Base-by-base conservation (phyloP, 2,113 vertebrate genomes). In the Syngnathus typhle region DNA sequence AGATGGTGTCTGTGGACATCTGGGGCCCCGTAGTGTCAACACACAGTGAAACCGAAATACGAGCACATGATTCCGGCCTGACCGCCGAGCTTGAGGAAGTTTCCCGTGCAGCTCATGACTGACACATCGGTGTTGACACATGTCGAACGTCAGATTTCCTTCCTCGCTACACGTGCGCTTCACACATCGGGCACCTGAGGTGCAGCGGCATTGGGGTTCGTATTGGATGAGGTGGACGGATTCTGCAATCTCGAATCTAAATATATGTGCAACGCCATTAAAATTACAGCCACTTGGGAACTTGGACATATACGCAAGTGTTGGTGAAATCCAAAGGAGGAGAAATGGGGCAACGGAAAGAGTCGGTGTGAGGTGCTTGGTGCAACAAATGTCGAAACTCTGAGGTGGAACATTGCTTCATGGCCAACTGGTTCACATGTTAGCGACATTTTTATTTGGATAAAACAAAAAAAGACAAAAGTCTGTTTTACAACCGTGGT, bases 321-420 rank as follows among this genome's bases (percentile, higher is more conserved):
- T 12, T 9, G 11, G 3, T 23, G 9, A 54, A 23, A 54, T 27
- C 8, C 5, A 54, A 27, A 16, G 21, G 19, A 38, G 21, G 43
- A 27, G 12, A 69, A 60, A 69, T 37, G 32, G 32, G 21, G 54
- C n/a, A 63, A 67, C 15, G 10, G 39, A 0, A 27, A 47, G 23
- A 32, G 51, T 1, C 6, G 9, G 9, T 2, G 0, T 73, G 64
- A 62, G 41, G 82, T 88, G 83, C 78, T 85, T 88, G 80, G 87
- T 87, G 87, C 77, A 84, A 87, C 87, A 79, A 66, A 36, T 82
- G 71, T 71, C 44, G 77, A 75, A 76, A 81, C 21, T n/a, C 0
- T 0, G 56, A 54, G 5, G 51, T 27, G 70, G 71, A 0, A 4
- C 1, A 6, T 75, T 76, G 73, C 68, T 74, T 79, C 47, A 77